A percentile compares a stretch with the other conserved stretches of the same genome.
Evolutionary conservation across 92 coral and sea anemone species (phyloP).

Genomic region (Meandrina meandrites): DNA sequence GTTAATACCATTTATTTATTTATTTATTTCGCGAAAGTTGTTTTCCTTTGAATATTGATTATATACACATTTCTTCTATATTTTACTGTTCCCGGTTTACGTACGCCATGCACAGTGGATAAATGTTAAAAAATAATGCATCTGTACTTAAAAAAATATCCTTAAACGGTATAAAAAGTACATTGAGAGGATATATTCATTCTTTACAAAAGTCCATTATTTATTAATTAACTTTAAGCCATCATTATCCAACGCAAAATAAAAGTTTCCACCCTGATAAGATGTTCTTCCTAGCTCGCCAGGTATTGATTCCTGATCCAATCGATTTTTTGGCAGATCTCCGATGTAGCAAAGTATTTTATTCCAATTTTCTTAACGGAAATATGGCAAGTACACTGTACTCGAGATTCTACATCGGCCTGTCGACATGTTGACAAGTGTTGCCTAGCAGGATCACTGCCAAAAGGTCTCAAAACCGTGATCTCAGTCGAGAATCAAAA

Average conservation of each 20-base stretch:
- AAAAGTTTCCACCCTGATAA: background rate
- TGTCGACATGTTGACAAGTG: background rate
- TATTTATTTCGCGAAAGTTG: background rate
- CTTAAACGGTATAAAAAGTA: background rate
- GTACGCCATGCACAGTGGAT: background rate
- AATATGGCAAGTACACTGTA: too few relatives aligned
- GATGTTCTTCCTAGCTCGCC: too few relatives aligned
- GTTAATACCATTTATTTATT: background rate
- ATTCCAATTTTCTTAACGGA: too few relatives aligned
- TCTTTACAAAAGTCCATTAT: background rate
- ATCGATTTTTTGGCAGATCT: too few relatives aligned
- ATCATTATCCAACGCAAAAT: background rate
- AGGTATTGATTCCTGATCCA: too few relatives aligned
- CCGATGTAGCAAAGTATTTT: too few relatives aligned
- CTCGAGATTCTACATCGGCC: background rate
- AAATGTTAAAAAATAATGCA: background rate
- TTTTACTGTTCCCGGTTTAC: background rate
- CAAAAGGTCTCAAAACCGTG: background rate
- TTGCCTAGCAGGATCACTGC: background rate
- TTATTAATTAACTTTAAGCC: background rate
- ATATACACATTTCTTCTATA: background rate
- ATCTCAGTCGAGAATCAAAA: background rate
- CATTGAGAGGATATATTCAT: background rate
- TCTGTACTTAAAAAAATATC: background rate
- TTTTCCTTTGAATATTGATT: background rate